Evolutionary conservation across 2,888 invertebrate genomes (phyloP), one percentile per base, ranked within the genome.

Genomic region (Adelphocoris suturalis): DNA sequence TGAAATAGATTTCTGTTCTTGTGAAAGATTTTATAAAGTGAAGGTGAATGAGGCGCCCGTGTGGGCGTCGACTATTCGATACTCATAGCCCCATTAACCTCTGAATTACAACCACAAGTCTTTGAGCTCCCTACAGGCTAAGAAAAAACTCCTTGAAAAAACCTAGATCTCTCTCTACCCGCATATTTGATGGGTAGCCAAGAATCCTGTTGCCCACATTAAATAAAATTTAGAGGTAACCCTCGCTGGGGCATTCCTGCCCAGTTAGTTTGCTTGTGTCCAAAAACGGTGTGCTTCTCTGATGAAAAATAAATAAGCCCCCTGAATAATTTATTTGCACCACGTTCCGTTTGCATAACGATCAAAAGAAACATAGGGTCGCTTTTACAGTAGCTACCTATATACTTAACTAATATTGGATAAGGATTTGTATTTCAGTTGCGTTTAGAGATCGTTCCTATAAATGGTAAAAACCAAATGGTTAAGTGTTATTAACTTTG

Each of bases 151-250:
- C 23, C 23, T 11, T 11, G 23, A 68, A 68, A 57, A 68, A 68
- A 68, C 12, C 68, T 68, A 68, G 23, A 68, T 27, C 68, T 68
- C 61, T 61, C n/a, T 61, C 68, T 68, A 23, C 23, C 68, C 68
- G 68, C 68, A 68, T 68, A 68, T 68, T 68, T 68, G 68, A 68
- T 68, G 23, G 3, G 23, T 23, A 19, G 68, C 68, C 68, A 68
- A 68, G 68, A 68, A 23, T 68, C 19, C 68, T 23, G 23, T 68
- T 27, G 68, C 68, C 68, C 23, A 68, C 68, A 68, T 68, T 68
- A 68, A 68, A 68, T 68, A 11, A 68, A 68, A 68, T 23, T 68
- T 68, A 68, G 68, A 68, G 68, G 68, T 23, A 68, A 12, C 68
- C 23, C 68, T 23, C 19, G 9, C 27, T 23, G 23, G 11, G 23